Percentiles rank a stretch among this genome's conserved stretches.
phyloP scores from a whole-genome alignment of 2,797 vertebrate species.

The Acanthiza pusilla region DNA sequence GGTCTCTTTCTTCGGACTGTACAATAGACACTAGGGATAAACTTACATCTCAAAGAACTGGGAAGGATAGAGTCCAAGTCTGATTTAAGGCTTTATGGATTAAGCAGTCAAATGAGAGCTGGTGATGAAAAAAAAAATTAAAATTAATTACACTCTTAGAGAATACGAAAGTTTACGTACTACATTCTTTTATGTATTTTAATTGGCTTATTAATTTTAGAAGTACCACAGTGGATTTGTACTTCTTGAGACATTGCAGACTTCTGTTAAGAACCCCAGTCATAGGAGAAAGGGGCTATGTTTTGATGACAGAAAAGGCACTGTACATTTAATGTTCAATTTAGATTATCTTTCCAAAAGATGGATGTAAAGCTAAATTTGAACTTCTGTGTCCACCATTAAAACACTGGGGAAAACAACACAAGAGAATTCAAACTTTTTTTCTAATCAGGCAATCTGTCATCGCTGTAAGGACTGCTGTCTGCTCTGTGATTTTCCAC shows the following conservation, averaged over 20 bases:
- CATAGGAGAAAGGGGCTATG: background rate
- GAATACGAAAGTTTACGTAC: background rate
- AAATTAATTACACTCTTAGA: background rate
- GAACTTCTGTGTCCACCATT: conserved; percentile 23
- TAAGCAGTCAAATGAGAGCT: background rate
- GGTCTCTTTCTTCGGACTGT: background rate
- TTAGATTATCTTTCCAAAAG: background rate
- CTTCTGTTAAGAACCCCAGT: background rate
- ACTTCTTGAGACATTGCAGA: background rate
- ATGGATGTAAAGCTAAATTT: background rate
- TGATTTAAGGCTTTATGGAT: background rate
- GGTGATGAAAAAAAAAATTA: background rate
- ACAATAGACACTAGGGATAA: background rate
- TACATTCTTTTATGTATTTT: background rate
- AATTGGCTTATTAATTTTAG: background rate
- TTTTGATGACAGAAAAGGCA: background rate
- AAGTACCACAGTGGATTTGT: background rate
- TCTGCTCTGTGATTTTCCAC: conserved; percentile 24
- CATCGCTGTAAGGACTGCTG: conserved; percentile 40
- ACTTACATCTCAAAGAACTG: background rate
- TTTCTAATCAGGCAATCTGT: conserved; percentile 60
- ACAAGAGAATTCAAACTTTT: conserved; percentile 37
- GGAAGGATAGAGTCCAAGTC: background rate
- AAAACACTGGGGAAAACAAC: conserved; percentile 19
- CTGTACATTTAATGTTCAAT: background rate